Evolutionary conservation across 37 sponge, comb jelly and placozoan genomes (phyloP), one percentile per base, ranked within the genome.

Genomic region (Beroe forskalii): DNA sequence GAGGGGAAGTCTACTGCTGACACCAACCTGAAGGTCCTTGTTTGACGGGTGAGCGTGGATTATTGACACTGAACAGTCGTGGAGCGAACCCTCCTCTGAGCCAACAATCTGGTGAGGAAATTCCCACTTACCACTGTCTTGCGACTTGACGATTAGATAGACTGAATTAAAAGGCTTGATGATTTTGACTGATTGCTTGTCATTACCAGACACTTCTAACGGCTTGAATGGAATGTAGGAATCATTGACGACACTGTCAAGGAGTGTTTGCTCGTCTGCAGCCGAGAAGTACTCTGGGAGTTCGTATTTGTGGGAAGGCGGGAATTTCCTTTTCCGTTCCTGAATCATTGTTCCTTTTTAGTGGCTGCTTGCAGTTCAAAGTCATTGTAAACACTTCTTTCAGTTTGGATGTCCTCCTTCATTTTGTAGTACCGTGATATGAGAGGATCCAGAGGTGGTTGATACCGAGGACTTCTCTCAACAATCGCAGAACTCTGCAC

Each of bases 341-440:
- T 43, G 20, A 4, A 80, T 25, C 8, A 44, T 44, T 43, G 3
- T 9, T 80, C 86, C 86, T 80, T 69, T 36, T 43, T 80, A 43
- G 28, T 80, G 3, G 28, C 86, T 38, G 55, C 86, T 27, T 35
- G 40, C 20, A 80, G 55, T 27, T 80, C 86, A 25, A 80, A 80
- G 30, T 80, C 86, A n/a, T 80, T 80, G 55, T 44, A 80, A 23
- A 80, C 86, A 25, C 55, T 44, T 24, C 86, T 32, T n/a, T 80
- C 86, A 24, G 6, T 43, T 6, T 3, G 0, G 30, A 80, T 0
- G 3, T 32, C 35, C 17, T 40, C 86, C 28, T 24, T 41, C 55
- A 44, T 44, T 0, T 17, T 19, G 12, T 80, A 38, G 86, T 80
- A 80, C 42, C 22, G 40, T 12, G 86, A 35, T 22, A 80, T 3